Conservation (phyloP, 2,113 vertebrate genomes). For the Apistogramma diplotaenia region DNA sequence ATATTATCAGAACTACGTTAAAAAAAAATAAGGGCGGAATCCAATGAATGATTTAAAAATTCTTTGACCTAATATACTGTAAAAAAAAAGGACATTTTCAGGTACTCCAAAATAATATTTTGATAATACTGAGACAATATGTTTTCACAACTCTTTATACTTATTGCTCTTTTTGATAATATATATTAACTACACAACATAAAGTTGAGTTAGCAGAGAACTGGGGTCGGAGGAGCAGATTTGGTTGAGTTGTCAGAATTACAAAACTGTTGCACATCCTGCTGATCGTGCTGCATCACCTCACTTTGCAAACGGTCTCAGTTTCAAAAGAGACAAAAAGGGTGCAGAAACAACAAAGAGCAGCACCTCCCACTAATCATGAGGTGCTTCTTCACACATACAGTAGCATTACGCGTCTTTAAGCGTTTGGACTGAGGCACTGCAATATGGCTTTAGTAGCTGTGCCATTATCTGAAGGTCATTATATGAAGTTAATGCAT, state of each 20-base stretch:
- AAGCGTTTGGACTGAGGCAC: not conserved
- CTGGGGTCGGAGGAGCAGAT: not conserved
- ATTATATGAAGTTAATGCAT: not conserved
- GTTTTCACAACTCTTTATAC: not conserved
- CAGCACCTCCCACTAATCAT: not conserved
- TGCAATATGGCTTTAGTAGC: not conserved
- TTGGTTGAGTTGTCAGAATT: not conserved
- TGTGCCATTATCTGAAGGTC: not conserved
- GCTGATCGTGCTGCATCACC: not conserved
- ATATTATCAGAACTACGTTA: constrained; percentile 56
- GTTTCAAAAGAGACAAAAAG: not conserved
- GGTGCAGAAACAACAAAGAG: not conserved
- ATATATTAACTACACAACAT: not conserved
- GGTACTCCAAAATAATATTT: not conserved
- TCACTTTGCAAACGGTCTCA: not conserved
- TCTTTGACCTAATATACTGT: constrained; percentile 46
- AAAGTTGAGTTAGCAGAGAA: not conserved
- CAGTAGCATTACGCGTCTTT: constrained; percentile 20
- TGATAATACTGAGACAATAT: not conserved
- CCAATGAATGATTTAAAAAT: constrained; percentile 50
- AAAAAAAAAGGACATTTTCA: constrained; percentile 29
- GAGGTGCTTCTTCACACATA: not conserved
- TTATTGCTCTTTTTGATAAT: not conserved
- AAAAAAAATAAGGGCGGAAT: constrained; percentile 31
- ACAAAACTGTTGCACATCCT: not conserved